These are phyloP conservation scores for Brachypodius melanocephalos DNA, from an alignment of 2,113 vertebrate genomes.

Conservation along the genomic window DNA sequence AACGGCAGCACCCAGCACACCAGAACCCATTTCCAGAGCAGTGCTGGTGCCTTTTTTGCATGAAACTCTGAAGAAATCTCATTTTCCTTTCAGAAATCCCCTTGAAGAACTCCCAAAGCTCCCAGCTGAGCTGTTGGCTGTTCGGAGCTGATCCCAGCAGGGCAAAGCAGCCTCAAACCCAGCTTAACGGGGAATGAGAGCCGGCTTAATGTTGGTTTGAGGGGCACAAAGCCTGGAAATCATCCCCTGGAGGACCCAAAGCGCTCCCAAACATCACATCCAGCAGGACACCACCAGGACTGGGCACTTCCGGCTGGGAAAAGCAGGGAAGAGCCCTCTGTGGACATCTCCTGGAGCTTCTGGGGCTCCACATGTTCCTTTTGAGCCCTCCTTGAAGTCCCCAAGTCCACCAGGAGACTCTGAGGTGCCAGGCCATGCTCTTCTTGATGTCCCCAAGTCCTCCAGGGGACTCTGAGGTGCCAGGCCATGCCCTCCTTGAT, in stretches of 20 bases:
- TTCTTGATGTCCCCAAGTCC: constrained; percentile 79
- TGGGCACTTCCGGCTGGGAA: not conserved
- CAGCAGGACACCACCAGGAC: not conserved
- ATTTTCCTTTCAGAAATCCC: not conserved
- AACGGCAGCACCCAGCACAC: not conserved
- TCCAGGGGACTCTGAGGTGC: not conserved
- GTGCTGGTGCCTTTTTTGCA: not conserved
- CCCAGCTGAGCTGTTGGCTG: not conserved
- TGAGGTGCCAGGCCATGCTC: constrained; percentile 5
- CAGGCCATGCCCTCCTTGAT: rapidly evolving
- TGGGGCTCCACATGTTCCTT: not conserved
- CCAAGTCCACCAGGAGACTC: no score
- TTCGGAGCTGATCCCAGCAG: not conserved
- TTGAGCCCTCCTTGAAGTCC: not conserved
- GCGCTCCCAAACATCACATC: not conserved
- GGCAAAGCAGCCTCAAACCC: not conserved
- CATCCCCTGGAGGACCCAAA: not conserved
- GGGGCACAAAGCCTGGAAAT: not conserved
- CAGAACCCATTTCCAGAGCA: not conserved
- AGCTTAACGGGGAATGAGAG: not conserved
- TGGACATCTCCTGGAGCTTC: not conserved
- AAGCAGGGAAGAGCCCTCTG: not conserved
- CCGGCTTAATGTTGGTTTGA: not conserved
- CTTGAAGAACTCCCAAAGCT: not conserved
- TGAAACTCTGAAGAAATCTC: not conserved